These are phyloP conservation scores for Caiman crocodilus DNA, from an alignment of 2,797 vertebrate genomes.

Conservation along the genomic window DNA sequence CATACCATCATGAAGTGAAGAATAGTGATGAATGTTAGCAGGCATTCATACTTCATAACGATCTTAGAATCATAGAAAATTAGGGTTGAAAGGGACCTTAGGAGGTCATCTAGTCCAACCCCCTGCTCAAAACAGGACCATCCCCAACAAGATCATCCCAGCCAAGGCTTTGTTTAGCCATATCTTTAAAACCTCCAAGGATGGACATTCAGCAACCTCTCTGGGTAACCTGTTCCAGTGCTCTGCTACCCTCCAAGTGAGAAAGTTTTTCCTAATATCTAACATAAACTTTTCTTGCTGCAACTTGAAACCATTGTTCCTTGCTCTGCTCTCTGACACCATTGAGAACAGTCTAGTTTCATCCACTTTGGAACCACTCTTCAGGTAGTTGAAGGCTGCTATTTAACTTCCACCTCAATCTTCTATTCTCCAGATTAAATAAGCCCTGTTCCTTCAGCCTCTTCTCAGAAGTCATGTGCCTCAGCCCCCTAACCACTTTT, in stretches of 20 bases:
- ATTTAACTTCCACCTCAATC: rapidly evolving
- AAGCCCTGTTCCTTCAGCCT: too few relatives aligned
- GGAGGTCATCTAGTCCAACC: background rate
- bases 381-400: background rate
- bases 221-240: background rate
- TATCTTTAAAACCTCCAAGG: background rate
- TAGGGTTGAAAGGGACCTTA: background rate
- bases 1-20: too few relatives aligned
- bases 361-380: rapidly evolving
- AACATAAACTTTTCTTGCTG: background rate
- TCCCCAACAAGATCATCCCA: background rate
- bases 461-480: too few relatives aligned
- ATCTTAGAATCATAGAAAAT: background rate
- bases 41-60: too few relatives aligned
- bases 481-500: too few relatives aligned
- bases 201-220: background rate
- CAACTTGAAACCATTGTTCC: background rate
- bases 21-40: too few relatives aligned
- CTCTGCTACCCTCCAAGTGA: background rate
- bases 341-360: background rate
- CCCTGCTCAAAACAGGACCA: background rate
- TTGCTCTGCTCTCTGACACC: rapidly evolving
- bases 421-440: background rate
- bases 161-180: background rate
- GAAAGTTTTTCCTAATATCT: background rate